A percentile compares a stretch with the other conserved stretches of the same genome.
phyloP scores from a whole-genome alignment of 1,140 invertebrate genomes.

The Octopus sinensis region DNA sequence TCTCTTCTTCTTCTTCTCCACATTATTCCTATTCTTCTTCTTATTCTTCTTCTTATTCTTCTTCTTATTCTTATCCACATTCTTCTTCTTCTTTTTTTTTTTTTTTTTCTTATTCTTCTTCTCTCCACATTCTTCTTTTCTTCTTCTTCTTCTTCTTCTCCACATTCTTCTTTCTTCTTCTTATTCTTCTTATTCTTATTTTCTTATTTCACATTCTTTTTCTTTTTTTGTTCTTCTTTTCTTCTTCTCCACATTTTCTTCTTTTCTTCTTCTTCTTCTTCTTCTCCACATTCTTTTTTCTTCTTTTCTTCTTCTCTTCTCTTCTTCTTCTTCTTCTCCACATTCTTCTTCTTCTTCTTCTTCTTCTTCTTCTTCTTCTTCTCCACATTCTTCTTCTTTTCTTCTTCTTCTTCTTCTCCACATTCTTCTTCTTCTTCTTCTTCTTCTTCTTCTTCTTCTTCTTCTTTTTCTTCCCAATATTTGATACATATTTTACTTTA shows the following conservation, averaged over 20 bases:
- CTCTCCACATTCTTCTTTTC: background rate
- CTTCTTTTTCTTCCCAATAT: too few species aligned
- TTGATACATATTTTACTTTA: too few species aligned
- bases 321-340: background rate
- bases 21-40: background rate
- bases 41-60: background rate
- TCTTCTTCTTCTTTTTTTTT: background rate
- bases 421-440: too few species aligned
- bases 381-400: background rate
- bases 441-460: too few species aligned
- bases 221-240: background rate
- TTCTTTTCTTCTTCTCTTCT: background rate
- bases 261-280: background rate
- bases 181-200: background rate
- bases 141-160: background rate
- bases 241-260: background rate
- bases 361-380: background rate
- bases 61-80: background rate
- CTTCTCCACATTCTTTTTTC: background rate
- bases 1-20: background rate
- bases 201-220: background rate
- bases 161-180: background rate
- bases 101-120: background rate
- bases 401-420: background rate
- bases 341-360: background rate